Evolutionary conservation across 2,888 invertebrate genomes (phyloP).

Genomic region (Pomacea canaliculata): DNA sequence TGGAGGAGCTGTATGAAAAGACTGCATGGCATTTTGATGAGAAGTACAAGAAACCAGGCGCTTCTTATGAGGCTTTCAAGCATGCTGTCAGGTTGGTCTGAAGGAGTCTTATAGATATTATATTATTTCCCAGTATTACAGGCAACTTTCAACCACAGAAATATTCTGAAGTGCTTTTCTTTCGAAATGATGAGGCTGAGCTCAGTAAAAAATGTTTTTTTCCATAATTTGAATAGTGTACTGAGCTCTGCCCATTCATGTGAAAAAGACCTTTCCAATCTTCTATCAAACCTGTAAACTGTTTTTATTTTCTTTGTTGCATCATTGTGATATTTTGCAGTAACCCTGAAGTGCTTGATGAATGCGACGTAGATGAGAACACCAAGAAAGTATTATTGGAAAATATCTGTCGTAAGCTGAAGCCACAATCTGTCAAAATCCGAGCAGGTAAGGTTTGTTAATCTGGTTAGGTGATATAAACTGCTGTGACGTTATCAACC

Average conservation of each 20-base stretch:
- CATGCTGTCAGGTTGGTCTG: conserved; percentile 88
- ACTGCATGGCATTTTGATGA: conserved; percentile 99
- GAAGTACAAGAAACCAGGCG: conserved; percentile 94
- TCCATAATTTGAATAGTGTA: no score
- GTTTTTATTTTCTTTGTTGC: no score
- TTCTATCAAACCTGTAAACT: no score
- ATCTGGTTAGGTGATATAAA: neutral
- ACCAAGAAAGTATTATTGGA: conserved; percentile 92
- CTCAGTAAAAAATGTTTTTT: neutral
- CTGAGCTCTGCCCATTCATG: no score
- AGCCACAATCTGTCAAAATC: conserved; percentile 97
- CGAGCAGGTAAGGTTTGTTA: conserved; percentile 78
- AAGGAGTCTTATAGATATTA: conserved; percentile 64
- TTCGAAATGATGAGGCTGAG: no score
- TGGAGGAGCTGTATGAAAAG: conserved; percentile 94
- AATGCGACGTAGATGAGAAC: conserved; percentile 92
- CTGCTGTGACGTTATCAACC: no score
- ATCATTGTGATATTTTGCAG: conserved; percentile 71
- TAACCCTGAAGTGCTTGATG: conserved; percentile 93
- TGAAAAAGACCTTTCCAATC: no score
- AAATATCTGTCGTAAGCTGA: conserved; percentile 95
- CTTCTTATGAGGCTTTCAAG: conserved; percentile 98
- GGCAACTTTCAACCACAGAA: no score
- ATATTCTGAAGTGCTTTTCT: no score
- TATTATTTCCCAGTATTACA: neutral